phyloP scores from a whole-genome alignment of 2,888 invertebrate genomes.

The Sphinx pinastri region DNA sequence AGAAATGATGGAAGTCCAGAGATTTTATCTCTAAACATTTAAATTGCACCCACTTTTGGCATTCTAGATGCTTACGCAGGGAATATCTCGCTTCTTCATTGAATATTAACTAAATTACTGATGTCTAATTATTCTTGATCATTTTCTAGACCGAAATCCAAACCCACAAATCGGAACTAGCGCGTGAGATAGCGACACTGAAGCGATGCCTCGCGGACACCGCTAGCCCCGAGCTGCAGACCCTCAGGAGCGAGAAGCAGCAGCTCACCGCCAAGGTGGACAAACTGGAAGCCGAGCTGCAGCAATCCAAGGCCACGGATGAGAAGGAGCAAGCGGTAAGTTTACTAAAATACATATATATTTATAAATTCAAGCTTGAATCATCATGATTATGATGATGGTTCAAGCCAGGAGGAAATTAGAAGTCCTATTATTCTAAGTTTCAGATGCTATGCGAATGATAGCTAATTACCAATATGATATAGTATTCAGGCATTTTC shows the following conservation, averaged over 20 bases:
- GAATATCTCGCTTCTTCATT: background rate
- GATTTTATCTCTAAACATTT: background rate
- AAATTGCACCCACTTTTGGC: background rate
- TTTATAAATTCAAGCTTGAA: too few species aligned
- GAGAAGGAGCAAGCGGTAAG: conserved; percentile 74
- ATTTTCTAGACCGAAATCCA: conserved; percentile 72
- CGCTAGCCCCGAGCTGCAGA: conserved; percentile 57
- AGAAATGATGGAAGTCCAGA: too few species aligned
- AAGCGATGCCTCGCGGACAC: conserved; percentile 60
- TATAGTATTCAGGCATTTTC: too few species aligned
- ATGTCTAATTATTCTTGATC: background rate
- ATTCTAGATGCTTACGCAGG: background rate
- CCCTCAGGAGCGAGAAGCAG: conserved; percentile 52
- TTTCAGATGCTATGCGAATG: too few species aligned
- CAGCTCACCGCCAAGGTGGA: conserved; percentile 43
- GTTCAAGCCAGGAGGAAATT: background rate
- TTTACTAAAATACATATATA: conserved; percentile 27
- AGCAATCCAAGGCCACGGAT: conserved; percentile 39
- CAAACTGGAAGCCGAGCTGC: conserved; percentile 43
- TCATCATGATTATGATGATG: too few species aligned
- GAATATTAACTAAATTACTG: background rate
- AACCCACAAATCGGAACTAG: conserved; percentile 68
- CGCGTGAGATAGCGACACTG: conserved; percentile 68
- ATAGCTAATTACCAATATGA: too few species aligned
- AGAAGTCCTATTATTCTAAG: too few species aligned